A percentile compares a stretch with the other conserved stretches of the same genome.
Evolutionary conservation across 2,888 invertebrate species (phyloP).

Genomic region (Andrena hattorfiana): DNA sequence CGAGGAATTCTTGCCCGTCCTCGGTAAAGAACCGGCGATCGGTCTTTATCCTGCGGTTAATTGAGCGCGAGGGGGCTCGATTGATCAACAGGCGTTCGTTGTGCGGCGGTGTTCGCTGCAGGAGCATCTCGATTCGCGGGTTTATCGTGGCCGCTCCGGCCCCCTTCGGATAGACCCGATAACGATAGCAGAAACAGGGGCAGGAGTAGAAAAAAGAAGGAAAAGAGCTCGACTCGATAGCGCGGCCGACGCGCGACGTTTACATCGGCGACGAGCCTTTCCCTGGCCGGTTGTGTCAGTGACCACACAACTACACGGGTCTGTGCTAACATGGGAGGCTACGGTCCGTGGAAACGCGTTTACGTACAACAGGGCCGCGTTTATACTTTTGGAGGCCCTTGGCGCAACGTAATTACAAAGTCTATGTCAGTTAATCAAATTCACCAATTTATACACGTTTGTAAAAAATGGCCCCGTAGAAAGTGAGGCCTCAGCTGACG

Average conservation of each 20-base stretch:
- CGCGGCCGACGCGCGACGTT: neutral
- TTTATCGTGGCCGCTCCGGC: neutral
- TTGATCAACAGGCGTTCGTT: neutral
- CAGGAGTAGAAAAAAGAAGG: neutral
- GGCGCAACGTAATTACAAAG: too few relatives aligned
- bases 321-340: neutral
- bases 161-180: neutral
- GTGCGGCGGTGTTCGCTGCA: neutral
- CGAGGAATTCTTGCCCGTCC: too few relatives aligned
- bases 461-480: too few relatives aligned
- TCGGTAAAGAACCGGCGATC: too few relatives aligned
- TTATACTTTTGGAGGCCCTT: too few relatives aligned
- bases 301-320: neutral
- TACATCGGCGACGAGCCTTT: neutral
- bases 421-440: too few relatives aligned
- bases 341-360: conserved; percentile 1
- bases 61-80: neutral
- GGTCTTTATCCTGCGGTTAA: neutral
- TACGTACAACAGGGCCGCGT: too few relatives aligned
- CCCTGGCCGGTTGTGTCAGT: neutral
- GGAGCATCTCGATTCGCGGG: neutral
- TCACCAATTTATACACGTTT: too few relatives aligned
- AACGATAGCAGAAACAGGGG: neutral
- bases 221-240: neutral
- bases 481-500: too few relatives aligned